These are phyloP conservation scores for Sternarchorhynchus goeldii DNA, from an alignment of 2,797 vertebrate species.

Conservation along the genomic window DNA sequence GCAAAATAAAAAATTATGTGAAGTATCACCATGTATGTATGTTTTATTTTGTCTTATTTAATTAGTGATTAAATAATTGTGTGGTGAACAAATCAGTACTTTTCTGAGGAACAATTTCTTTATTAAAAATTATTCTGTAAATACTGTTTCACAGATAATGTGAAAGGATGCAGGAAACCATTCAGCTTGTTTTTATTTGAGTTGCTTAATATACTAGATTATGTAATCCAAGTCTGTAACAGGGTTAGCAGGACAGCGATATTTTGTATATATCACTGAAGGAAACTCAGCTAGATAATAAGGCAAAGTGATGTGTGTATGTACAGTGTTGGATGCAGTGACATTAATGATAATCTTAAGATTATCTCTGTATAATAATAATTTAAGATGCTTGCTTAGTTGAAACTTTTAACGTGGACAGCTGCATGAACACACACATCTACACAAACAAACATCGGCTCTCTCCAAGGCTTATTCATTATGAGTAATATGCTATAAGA, in stretches of 20 bases:
- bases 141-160: too few relatives aligned
- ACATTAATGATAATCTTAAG: too few relatives aligned
- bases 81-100: neutral
- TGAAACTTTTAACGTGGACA: neutral
- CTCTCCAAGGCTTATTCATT: neutral
- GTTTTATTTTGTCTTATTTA: neutral
- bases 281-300: neutral
- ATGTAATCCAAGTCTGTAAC: too few relatives aligned
- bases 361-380: too few relatives aligned
- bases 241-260: too few relatives aligned
- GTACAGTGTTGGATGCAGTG: neutral
- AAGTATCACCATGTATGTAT: neutral
- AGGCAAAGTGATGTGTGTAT: neutral
- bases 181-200: too few relatives aligned
- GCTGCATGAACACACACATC: neutral
- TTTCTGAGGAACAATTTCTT: too few relatives aligned
- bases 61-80: neutral
- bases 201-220: too few relatives aligned
- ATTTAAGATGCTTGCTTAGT: too few relatives aligned
- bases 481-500: constrained; percentile 24
- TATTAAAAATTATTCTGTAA: too few relatives aligned
- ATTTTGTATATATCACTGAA: neutral
- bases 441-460: constrained; percentile 8
- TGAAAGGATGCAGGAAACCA: too few relatives aligned
- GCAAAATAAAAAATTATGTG: constrained; percentile 28